Percentiles rank a stretch among this genome's conserved stretches.
Conservation (phyloP, 2,797 vertebrate genomes). For the Triplophysa bombifrons region DNA sequence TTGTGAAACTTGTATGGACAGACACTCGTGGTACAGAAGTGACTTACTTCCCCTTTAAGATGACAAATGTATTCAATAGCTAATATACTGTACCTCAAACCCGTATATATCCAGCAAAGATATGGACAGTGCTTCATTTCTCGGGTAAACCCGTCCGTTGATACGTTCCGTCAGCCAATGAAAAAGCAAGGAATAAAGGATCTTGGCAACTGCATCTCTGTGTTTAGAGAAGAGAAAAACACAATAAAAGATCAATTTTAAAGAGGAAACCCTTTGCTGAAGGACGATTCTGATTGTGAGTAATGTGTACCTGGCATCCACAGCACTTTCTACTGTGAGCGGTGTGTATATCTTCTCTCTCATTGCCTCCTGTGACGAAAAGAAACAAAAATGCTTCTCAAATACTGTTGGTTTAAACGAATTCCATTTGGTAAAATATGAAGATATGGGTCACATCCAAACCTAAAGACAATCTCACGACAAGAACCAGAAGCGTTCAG, state of each 20-base stretch:
- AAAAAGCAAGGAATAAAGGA: conserved; percentile 93
- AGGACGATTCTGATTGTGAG: background rate
- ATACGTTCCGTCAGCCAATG: conserved; percentile 91
- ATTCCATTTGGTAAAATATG: too few relatives aligned
- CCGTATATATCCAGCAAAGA: conserved; percentile 96
- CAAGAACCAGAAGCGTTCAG: too few relatives aligned
- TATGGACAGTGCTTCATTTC: conserved; percentile 85
- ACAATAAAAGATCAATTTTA: conserved; percentile 30
- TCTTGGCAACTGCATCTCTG: conserved; percentile 94
- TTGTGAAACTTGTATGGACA: background rate
- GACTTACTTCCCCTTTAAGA: background rate
- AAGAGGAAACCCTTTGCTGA: background rate
- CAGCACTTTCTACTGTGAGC: conserved; percentile 90
- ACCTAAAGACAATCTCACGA: too few relatives aligned
- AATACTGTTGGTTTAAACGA: background rate
- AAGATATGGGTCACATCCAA: too few relatives aligned
- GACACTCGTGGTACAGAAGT: background rate
- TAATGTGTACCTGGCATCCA: conserved; percentile 89
- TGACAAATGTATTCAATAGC: background rate
- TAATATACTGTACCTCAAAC: conserved; percentile 83
- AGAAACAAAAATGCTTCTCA: background rate
- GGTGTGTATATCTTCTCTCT: conserved; percentile 94
- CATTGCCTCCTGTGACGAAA: conserved; percentile 81
- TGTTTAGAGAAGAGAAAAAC: conserved; percentile 56
- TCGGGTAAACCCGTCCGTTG: conserved; percentile 89